Base-by-base conservation (phyloP, 2,888 invertebrate species). In the Apeira syringaria region DNA sequence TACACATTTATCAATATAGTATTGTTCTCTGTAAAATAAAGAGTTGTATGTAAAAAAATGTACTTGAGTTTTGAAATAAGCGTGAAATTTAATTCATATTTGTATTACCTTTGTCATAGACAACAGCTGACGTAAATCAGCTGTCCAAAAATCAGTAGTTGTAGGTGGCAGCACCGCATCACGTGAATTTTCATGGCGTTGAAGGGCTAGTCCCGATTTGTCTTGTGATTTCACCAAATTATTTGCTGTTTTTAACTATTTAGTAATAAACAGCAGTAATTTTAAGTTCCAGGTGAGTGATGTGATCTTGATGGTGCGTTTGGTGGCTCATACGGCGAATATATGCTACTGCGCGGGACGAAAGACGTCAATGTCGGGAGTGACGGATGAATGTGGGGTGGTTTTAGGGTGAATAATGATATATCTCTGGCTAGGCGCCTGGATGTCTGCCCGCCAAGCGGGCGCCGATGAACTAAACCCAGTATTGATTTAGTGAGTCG, bases 181-280 rank as follows among this genome's bases (percentile, higher is more conserved):
- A 92, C 92, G 92, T 92, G 92, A 92, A 91, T 91, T 89, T 89
- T 91, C 88, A 91, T 87, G 90, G 91, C 91, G 87, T 78, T 84
- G 84, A 85, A 83, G 90, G 90, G 87, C 86, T 86, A 81, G 86
- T 76, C 87, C 88, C 90, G 84, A 81, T 79, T 83, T 84, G 90
- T 90, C 90, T 89, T 89, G 90, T 90, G 90, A 89, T 90, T 90
- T 85, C 85, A 77, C 79, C 80, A 80, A 86, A 83, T 81, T 80
- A 77, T 80, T 76, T 71, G 86, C 87, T 89, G 88, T 88, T 86
- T 83, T 70, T 58, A 65, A 20, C 20, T 77, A 80, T 75, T 80
- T 80, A 80, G 65, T 81, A 64, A 69, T 74, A 82, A 86, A 89
- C 88, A 86, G 88, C 87, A 80, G 70, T 74, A 80, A 80, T 74